A percentile compares a stretch with the other conserved stretches of the same genome.
Conservation (phyloP, 1,140 invertebrate species). For the Drosophila arawakana region DNA sequence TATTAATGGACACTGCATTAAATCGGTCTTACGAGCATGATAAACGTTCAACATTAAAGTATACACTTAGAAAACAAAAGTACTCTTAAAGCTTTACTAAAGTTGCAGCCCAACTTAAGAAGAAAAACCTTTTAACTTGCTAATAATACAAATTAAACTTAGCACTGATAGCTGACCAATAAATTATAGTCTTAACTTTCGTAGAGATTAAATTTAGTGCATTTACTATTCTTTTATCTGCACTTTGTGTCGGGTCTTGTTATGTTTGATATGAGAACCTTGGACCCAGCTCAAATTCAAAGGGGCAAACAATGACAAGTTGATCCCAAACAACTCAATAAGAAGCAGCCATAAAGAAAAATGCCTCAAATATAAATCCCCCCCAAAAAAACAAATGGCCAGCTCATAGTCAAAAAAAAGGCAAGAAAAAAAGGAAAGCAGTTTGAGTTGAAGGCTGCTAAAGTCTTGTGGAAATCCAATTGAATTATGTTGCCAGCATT, state of each 20-base stretch:
- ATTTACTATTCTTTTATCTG: conserved; percentile 20
- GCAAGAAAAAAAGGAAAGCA: conserved; percentile 3
- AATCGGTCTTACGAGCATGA: conserved; percentile 2
- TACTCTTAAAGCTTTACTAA: background rate
- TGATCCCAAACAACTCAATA: conserved; percentile 53
- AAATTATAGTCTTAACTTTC: background rate
- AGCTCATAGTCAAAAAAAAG: conserved; percentile 21
- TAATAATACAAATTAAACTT: background rate
- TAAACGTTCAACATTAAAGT: background rate
- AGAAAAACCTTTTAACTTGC: background rate
- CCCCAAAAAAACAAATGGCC: conserved; percentile 26
- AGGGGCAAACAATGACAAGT: conserved; percentile 59
- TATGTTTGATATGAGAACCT: conserved; percentile 27
- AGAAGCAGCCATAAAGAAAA: conserved; percentile 41
- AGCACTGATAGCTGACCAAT: background rate
- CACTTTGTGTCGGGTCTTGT: background rate
- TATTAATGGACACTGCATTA: conserved; percentile 13
- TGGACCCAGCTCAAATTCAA: conserved; percentile 54
- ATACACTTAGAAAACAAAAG: background rate
- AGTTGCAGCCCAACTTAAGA: background rate
- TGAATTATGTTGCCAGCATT: conserved; percentile 75
- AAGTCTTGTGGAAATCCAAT: conserved; percentile 70
- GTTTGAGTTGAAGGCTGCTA: conserved; percentile 36
- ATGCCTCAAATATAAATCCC: conserved; percentile 31
- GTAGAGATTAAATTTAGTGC: background rate